phyloP scores from a whole-genome alignment of 92 coral and sea anemone species.

The Phenganax marumi region DNA sequence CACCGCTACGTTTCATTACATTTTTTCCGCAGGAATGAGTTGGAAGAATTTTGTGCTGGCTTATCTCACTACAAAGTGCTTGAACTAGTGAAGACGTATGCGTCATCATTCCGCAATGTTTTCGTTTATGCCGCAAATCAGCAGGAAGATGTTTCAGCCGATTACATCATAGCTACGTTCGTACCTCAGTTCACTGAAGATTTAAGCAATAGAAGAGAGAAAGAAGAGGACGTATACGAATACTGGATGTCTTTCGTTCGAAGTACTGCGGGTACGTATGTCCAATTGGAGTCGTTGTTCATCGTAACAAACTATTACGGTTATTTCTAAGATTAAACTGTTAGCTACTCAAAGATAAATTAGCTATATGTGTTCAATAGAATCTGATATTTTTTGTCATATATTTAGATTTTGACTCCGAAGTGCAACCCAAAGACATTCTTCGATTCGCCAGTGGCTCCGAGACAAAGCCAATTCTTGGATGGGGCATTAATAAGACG shows the following conservation, averaged over 20 bases:
- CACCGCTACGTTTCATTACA: neutral
- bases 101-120: constrained; percentile 7
- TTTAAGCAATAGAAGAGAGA: constrained; percentile 37
- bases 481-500: neutral
- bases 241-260: constrained; percentile 44
- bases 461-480: neutral
- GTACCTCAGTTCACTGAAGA: constrained; percentile 32
- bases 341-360: neutral
- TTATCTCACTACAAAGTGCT: constrained; percentile 30
- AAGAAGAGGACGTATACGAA: constrained; percentile 40
- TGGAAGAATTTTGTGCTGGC: constrained; percentile 24
- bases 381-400: neutral
- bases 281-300: neutral
- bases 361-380: neutral
- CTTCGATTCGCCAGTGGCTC: constrained; percentile 32
- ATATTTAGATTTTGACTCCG: constrained; percentile 26
- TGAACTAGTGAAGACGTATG: constrained; percentile 18
- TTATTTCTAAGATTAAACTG: neutral
- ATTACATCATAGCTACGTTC: constrained; percentile 36
- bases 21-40: constrained; percentile 16
- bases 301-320: neutral
- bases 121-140: constrained; percentile 17
- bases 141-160: neutral
- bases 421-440: constrained; percentile 35
- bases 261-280: constrained; percentile 39